Conservation (phyloP, 2,113 vertebrate species). For the Pardalotus punctatus region DNA sequence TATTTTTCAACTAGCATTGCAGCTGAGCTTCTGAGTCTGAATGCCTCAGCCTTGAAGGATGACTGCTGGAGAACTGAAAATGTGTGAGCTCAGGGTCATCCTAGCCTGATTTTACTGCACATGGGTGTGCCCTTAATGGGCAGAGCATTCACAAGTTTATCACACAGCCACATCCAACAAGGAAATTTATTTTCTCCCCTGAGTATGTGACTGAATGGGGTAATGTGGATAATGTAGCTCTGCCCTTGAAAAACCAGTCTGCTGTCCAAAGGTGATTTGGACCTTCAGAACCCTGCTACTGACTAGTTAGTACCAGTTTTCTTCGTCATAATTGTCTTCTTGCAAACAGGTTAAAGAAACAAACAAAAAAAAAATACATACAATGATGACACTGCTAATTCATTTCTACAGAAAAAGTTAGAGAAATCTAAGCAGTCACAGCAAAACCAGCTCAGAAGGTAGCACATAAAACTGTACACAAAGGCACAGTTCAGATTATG, state of each 20-base stretch:
- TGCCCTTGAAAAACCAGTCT: background rate
- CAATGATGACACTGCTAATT: background rate
- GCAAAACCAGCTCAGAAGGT: background rate
- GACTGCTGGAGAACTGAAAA: background rate
- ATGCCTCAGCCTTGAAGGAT: background rate
- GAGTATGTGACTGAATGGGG: background rate
- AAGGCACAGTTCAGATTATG: background rate
- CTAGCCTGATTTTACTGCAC: background rate
- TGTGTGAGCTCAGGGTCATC: background rate
- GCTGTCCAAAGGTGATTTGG: background rate
- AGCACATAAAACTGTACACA: background rate
- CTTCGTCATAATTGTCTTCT: background rate
- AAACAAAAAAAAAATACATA: background rate
- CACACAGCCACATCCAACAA: background rate
- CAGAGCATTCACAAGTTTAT: background rate
- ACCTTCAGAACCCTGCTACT: background rate
- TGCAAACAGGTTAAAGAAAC: background rate
- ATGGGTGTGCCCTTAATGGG: background rate
- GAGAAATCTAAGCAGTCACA: background rate
- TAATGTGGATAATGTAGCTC: background rate
- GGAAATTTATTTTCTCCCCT: background rate
- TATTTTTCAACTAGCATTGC: background rate
- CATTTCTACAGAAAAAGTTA: background rate
- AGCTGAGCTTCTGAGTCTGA: background rate
- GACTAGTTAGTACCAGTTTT: background rate